Evolutionary conservation across 2,113 vertebrate genomes (phyloP), one percentile per base, ranked within the genome.

Genomic region (Lophochroa leadbeateri): DNA sequence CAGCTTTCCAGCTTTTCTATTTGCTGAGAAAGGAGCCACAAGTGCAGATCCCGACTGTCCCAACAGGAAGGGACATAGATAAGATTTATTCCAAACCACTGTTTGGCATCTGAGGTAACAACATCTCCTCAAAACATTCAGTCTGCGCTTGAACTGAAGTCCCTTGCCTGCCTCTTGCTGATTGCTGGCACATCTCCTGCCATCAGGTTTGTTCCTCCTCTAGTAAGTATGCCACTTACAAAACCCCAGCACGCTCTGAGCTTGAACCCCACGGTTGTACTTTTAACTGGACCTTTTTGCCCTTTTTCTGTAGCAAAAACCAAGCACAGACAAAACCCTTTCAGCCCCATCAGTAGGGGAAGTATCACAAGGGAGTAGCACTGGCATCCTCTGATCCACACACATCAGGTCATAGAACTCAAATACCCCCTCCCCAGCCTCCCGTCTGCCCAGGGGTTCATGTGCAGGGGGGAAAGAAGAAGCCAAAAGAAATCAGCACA

Each of bases 391-490:
- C 47, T 43, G 67, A 71, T 44, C 41, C 69, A 28, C 12, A 23
- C 35, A 35, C 47, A 17, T 13, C 53, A 39, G 79, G 15, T 28
- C 60, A 5, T 13, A 8, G 18, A 4, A 11, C 44, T 25, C 81
- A 13, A 67, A 70, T 7, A 10, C 16, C 33, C 35, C 4, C 39
- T 9, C 7, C 13, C 41, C 41, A 33, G 58, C 15, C 19, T 49
- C 57, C 53, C 23, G 3, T 17, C 0, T 4, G 8, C 71, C 49
- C 1, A 0, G 14, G 13, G 43, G 20, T 1, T 3, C 19, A 57
- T 5, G 7, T 13, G 28, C 41, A 24, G 24, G n/a, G 44, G 44
- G 9, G 20, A 37, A n/a, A 29, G 25, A 7, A 24, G 37, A 9
- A 53, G 25, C 13, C 72, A 8, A 19, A 71, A 76, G 5, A 39